A percentile compares a stretch with the other conserved stretches of the same genome.
Evolutionary conservation across 2,797 vertebrate species (phyloP).

Genomic region (Rousettus madagascariensis): DNA sequence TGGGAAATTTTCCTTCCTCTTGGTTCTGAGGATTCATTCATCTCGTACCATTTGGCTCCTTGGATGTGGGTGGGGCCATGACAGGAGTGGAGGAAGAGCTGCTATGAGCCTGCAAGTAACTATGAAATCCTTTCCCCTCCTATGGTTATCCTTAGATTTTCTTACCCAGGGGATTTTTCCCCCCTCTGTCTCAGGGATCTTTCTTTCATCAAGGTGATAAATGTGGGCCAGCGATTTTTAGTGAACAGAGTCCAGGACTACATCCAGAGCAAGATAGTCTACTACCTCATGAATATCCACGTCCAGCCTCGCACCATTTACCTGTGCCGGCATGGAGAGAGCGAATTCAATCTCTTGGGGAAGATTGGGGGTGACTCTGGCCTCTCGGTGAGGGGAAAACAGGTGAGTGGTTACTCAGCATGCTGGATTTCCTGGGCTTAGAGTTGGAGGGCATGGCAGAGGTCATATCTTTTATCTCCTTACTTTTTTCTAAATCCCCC

Average conservation of each 20-base stretch:
- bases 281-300: constrained; percentile 99
- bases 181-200: constrained; percentile 87
- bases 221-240: constrained; percentile 95
- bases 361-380: constrained; percentile 95
- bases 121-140: background rate
- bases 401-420: constrained; percentile 83
- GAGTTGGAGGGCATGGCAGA: background rate
- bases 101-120: background rate
- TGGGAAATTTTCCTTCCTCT: background rate
- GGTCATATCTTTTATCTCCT: constrained; percentile 25
- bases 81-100: background rate
- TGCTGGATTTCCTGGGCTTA: constrained; percentile 26
- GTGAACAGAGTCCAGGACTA: constrained; percentile 98
- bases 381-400: constrained; percentile 91
- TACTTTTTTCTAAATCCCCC: background rate
- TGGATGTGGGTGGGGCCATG: background rate
- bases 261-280: constrained; percentile 99
- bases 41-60: background rate
- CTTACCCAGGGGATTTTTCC: background rate
- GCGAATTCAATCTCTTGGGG: constrained; percentile 91
- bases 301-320: constrained; percentile 98
- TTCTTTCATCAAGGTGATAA: constrained; percentile 98
- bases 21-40: background rate
- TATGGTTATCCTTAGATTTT: background rate
- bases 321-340: constrained; percentile 97